Evolutionary conservation across 1,140 invertebrate species (phyloP), one percentile per base, ranked within the genome.

Genomic region (Conopomorpha cramerella): DNA sequence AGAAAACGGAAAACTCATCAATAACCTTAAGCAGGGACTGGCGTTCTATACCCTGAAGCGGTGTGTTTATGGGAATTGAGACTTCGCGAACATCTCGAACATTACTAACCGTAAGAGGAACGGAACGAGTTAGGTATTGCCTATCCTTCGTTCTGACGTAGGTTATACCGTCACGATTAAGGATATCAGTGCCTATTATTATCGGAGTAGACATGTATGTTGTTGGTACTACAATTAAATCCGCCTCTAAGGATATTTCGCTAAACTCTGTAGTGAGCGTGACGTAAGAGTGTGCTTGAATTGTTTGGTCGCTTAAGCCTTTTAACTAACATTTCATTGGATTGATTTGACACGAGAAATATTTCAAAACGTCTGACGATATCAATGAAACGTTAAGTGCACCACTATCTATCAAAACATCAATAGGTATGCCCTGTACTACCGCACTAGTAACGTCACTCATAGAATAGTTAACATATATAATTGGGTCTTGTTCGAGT

Each of bases 81-180:
- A 6, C 19, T 6, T 23, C 19, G 19, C 4, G 4, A 6, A 23
- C 19, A 23, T 6, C 10, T 23, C 4, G n/a, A n/a, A 23, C 4
- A 6, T 23, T 6, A 23, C 19, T 23, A 23, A 23, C 19, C 19
- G 19, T 10, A 23, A 23, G 4, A 6, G 4, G 4, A 7, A 3
- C 15, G 10, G 19, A 23, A 32, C 11, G 16, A 3, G 30, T 32
- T 7, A 8, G 7, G 16, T 32, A 32, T 32, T 32, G 30, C 16
- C 8, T 17, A 11, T 32, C 13, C 16, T 32, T 32, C 12, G 30
- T 32, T 14, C 30, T 14, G 2, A 32, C 11, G 16, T 17, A 15
- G 3, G 16, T 16, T 14, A 32, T 11, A 14, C 30, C 16, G 30
- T 32, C 30, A 11, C 30, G 30, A 11, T 32, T 32, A 11, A 32